Evolutionary conservation across 2,797 vertebrate genomes (phyloP).

Genomic region (Pseudomugil gertrudae): DNA sequence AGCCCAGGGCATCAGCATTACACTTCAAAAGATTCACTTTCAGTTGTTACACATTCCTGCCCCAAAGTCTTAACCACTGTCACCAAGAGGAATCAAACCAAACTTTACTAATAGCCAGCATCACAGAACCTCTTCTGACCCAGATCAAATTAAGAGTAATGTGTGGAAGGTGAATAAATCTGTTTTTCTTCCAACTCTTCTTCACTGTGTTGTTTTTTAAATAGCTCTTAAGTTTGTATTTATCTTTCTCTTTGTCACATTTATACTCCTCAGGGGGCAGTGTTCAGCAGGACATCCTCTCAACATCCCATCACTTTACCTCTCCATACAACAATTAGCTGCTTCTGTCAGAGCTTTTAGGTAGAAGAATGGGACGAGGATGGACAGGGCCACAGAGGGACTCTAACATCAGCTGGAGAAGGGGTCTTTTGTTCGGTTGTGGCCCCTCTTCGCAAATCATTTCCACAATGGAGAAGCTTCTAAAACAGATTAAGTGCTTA

Average conservation of each 20-base stretch:
- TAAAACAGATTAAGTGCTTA: constrained; percentile 70
- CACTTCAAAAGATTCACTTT: constrained; percentile 71
- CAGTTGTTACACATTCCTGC: constrained; percentile 68
- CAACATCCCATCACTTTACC: constrained; percentile 35
- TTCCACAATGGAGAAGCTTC: constrained; percentile 61
- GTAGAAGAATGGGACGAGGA: constrained; percentile 33
- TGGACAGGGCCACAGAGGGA: constrained; percentile 24
- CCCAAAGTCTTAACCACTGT: constrained; percentile 55
- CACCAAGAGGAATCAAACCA: constrained; percentile 51
- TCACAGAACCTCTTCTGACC: constrained; percentile 41
- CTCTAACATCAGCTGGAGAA: constrained; percentile 30
- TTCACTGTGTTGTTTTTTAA: background rate
- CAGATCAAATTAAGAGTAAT: constrained; percentile 53
- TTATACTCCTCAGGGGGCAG: constrained; percentile 43
- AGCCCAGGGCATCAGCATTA: constrained; percentile 69
- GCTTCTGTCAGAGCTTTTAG: constrained; percentile 34
- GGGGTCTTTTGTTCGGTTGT: constrained; percentile 44
- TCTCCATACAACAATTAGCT: constrained; percentile 57
- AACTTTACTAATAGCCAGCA: constrained; percentile 52
- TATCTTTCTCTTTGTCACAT: constrained; percentile 16
- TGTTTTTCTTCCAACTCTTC: background rate
- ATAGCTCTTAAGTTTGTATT: constrained; percentile 17
- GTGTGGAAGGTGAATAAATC: constrained; percentile 15
- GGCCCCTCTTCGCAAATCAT: constrained; percentile 55
- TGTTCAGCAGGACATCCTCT: constrained; percentile 33